Base-by-base conservation (phyloP, 2,113 vertebrate species). In the Ivindomyrus marchei region DNA sequence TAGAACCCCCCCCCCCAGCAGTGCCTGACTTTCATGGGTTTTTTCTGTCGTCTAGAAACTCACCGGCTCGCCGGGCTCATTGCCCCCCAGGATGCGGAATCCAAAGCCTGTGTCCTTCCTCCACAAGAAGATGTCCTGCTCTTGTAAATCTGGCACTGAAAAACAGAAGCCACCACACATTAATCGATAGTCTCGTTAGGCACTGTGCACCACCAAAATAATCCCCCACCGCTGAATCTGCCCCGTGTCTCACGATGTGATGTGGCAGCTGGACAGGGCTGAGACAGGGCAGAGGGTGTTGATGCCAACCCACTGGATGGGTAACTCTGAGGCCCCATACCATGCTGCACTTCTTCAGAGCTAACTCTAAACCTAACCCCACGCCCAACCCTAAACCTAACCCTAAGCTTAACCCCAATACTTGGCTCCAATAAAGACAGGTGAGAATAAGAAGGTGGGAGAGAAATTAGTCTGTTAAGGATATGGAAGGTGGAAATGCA, bases 121-220 rank as follows among this genome's bases (percentile, higher is more conserved):
- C 98, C 98, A 99, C 92, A 99, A 97, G 96, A 99, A 99, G 93
- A 99, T 99, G 95, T 99, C 98, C 94, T 99, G 98, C 93, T 99
- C 98, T 94, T 99, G 98, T 94, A 97, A 98, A 95, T 99, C 99
- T 94, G 98, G 99, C 96, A 98, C 99, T 99, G 93, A 90, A 95
- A 94, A 80, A 93, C 92, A 92, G 56, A 93, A 91, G 87, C 11
- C 88, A 66, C 36, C 74, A 46, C 52, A 56, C 84, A 58, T 13
- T 2, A 62, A 88, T 91, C 90, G 91, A 89, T 80, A 88, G 42
- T 80, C 87, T 50, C 56, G 74, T 90, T 89, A 89, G 84, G 52
- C 89, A 91, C 39, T 47, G 15, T n/a, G 27, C 3, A 7, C 31
- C 66, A 80, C 21, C 56, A 27, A 80, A 13, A 36, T n/a, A 89